A percentile compares a stretch with the other conserved stretches of the same genome.
Conservation (phyloP, 2,888 invertebrate species). For the Pristionchus japonicus region DNA sequence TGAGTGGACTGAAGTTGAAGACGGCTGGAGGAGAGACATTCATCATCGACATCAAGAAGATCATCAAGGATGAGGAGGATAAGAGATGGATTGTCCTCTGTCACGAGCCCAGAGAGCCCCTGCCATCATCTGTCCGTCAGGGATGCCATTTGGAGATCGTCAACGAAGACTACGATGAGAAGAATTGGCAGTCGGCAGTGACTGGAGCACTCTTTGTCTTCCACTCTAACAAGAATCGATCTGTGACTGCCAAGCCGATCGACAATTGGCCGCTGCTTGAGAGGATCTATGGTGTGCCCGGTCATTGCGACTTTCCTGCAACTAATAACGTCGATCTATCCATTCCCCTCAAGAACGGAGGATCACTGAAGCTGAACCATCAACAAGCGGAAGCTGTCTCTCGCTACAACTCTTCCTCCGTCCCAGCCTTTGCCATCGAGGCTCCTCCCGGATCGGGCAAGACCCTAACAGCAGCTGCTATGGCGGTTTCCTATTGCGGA, state of each 20-base stretch:
- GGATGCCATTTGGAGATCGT: background rate
- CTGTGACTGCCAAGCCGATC: background rate
- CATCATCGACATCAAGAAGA: background rate
- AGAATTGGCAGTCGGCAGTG: background rate
- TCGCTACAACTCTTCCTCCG: background rate
- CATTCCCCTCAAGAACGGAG: background rate
- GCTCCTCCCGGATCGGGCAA: background rate
- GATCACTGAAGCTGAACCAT: background rate
- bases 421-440: background rate
- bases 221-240: background rate
- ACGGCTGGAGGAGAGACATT: background rate
- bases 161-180: background rate
- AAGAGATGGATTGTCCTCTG: background rate
- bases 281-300: background rate
- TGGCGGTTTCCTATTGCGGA: constrained; percentile 1
- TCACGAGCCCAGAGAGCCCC: background rate
- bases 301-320: background rate
- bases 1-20: background rate
- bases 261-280: background rate
- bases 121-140: background rate
- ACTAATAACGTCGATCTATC: too few relatives aligned
- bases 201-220: background rate
- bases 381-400: background rate
- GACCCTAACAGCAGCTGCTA: background rate
- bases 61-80: background rate